These are phyloP conservation scores for Oxystoma pomonae DNA, from an alignment of 2,888 invertebrate species.

Conservation along the genomic window DNA sequence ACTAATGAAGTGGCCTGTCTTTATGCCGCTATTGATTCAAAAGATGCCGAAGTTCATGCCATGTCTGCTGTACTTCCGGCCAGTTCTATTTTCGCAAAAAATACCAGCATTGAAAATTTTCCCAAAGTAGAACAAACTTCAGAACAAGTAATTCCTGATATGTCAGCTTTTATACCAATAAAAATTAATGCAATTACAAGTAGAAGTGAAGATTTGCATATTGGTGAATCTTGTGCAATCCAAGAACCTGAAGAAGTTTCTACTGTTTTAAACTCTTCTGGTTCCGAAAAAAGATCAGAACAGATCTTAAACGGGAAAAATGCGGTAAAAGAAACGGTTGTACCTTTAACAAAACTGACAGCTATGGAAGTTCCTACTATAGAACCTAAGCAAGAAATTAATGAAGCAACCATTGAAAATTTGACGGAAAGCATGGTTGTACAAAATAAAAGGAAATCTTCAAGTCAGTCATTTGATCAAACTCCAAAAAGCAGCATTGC, in stretches of 20 bases:
- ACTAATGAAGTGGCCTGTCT: not conserved
- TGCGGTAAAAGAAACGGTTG: not conserved
- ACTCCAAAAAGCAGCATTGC: too few species aligned
- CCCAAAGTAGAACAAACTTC: not conserved
- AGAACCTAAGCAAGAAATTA: too few species aligned
- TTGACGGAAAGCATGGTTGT: too few species aligned
- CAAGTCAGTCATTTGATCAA: not conserved
- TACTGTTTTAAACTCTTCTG: too few species aligned
- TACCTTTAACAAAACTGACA: not conserved
- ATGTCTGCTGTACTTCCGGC: constrained; percentile 7
- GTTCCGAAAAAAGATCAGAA: not conserved
- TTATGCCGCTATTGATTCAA: constrained; percentile 6
- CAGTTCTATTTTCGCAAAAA: not conserved
- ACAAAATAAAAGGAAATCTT: too few species aligned
- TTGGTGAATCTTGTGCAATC: not conserved
- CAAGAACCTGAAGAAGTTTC: not conserved
- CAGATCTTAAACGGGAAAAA: too few species aligned
- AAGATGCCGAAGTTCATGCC: constrained; percentile 9
- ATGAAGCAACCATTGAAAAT: too few species aligned
- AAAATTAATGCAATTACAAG: too few species aligned
- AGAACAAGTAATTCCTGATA: not conserved
- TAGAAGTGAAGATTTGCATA: not conserved
- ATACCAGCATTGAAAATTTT: not conserved
- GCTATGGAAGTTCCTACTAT: not conserved
- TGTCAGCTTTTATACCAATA: too few species aligned